Base-by-base conservation (phyloP, 2,113 vertebrate genomes). In the Hiodon alosoides region DNA sequence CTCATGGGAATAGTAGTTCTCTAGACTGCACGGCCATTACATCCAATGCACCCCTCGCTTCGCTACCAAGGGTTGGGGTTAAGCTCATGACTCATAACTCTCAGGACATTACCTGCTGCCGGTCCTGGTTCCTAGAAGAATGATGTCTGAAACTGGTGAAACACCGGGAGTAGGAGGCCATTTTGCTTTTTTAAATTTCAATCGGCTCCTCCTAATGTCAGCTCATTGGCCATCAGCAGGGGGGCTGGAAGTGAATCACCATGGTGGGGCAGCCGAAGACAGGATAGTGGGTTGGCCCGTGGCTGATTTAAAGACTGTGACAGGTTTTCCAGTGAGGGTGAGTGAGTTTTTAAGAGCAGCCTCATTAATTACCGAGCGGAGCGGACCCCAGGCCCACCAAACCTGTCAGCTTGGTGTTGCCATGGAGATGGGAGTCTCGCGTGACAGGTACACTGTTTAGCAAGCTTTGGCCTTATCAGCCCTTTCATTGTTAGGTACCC, bases 321-420 rank as follows among this genome's bases (percentile, higher is more conserved):
- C 65, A 66, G 54, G 55, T 57, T 75, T 11, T 46, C 48, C 62
- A 31, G 70, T 10, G 47, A 66, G 31, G 13, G 76, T 50, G 14
- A 55, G 48, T 51, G 70, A 61, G 60, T 50, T 74, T 31, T 71
- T 69, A 52, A 59, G 52, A 57, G n/a, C 1, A 0, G 10, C 17
- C 51, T 64, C 61, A 11, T 76, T 77, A 80, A 82, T 85, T 80
- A 79, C 58, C 46, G 51, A 72, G 66, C 67, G 71, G 67, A 48
- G 70, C 47, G 3, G 5, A 61, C 67, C 72, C 77, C 46, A 17
- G 51, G 10, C 53, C 31, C 31, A 46, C 71, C 6, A 73, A 11
- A 13, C 76, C 69, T 82, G 82, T 86, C 83, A 77, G 50, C 83
- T 83, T 81, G 11, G 7, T 77, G 84, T 89, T 85, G 72, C 87